phyloP scores from a whole-genome alignment of 2,888 invertebrate species.

The Brachypalpus laphriformis region DNA sequence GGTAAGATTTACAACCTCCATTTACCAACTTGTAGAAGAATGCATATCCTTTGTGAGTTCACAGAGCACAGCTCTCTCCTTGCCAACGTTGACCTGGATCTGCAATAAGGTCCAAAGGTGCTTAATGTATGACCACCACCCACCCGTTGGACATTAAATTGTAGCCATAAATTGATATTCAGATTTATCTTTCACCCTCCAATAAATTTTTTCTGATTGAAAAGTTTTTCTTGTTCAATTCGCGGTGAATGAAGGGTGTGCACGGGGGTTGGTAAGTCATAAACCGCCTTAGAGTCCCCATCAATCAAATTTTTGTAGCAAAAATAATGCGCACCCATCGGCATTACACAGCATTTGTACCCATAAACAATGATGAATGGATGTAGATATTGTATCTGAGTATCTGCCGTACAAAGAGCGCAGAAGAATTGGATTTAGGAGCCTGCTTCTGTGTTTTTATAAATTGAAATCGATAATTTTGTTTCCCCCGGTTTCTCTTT shows the following conservation, averaged over 20 bases:
- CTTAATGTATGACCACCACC: slow-evolving; percentile 1
- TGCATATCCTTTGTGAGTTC: not conserved
- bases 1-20: slow-evolving; percentile 44
- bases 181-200: slow-evolving; percentile 39
- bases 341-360: slow-evolving; percentile 17
- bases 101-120: not conserved
- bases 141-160: slow-evolving; percentile 23
- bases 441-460: not conserved
- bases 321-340: not conserved
- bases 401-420: not conserved
- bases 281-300: slow-evolving; percentile 6
- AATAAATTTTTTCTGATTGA: slow-evolving; percentile 50
- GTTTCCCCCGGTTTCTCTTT: not conserved
- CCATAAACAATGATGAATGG: slow-evolving; percentile 51
- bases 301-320: slow-evolving; percentile 23
- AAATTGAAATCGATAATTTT: slow-evolving; percentile 12
- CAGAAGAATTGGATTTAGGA: not conserved
- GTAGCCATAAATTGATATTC: slow-evolving; percentile 55
- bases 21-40: slow-evolving; percentile 11
- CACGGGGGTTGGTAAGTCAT: not conserved
- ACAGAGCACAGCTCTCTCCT: too few species aligned
- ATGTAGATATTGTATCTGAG: slow-evolving; percentile 33
- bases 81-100: not conserved
- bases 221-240: slow-evolving; percentile 35
- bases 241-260: not conserved